Evolutionary conservation across 64 coral and sea anemone genomes (phyloP).

Genomic region (Stichodactyla mertensii): DNA sequence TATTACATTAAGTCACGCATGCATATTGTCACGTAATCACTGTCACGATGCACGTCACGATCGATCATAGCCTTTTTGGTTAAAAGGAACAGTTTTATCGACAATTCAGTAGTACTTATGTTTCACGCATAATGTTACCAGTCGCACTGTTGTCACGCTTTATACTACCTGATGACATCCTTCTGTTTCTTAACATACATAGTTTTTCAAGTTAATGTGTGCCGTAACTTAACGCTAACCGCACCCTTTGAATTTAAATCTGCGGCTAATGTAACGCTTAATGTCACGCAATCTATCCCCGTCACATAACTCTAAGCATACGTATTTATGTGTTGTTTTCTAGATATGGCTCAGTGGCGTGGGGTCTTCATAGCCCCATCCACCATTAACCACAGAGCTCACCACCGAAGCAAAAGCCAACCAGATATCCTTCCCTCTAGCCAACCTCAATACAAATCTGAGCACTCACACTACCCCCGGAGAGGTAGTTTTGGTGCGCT

Average conservation of each 20-base stretch:
- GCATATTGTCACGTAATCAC: not conserved
- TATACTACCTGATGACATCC: not conserved
- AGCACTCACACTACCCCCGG: not conserved
- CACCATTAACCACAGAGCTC: conserved; percentile 18
- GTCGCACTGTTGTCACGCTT: not conserved
- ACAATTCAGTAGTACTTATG: not conserved
- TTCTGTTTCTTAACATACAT: no score
- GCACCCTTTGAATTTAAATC: not conserved
- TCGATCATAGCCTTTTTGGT: no score
- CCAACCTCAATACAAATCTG: conserved; percentile 3
- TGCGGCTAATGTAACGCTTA: not conserved
- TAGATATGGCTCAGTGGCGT: conserved; percentile 23
- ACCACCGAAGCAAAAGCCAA: conserved; percentile 26
- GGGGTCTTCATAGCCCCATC: conserved; percentile 34
- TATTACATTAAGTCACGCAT: not conserved
- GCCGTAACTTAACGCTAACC: not conserved
- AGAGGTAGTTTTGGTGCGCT: not conserved
- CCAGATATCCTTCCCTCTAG: conserved; percentile 7
- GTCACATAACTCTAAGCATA: conserved; percentile 24
- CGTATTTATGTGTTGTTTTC: conserved; percentile 29
- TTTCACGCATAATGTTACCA: not conserved
- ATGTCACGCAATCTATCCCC: not conserved
- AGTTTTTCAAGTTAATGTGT: no score
- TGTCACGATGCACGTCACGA: not conserved
- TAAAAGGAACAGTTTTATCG: not conserved